phyloP scores from a whole-genome alignment of 2,797 vertebrate species.

The Liasis olivaceus region DNA sequence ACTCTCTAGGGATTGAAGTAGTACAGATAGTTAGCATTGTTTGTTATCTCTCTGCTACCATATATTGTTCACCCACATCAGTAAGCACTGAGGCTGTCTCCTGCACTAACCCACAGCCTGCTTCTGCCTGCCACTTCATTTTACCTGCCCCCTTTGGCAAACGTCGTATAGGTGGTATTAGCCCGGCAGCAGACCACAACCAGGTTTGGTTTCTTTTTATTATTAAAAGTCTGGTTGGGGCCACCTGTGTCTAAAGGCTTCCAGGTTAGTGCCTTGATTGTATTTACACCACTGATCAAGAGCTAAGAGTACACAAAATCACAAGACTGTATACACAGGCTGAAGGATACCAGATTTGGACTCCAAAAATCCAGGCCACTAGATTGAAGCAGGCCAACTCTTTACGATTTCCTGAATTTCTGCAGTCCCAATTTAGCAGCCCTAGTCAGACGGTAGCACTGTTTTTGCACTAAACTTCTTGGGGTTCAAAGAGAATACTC shows the following conservation, averaged over 20 bases:
- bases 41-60: neutral
- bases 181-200: neutral
- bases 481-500: neutral
- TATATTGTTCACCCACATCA: neutral
- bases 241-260: neutral
- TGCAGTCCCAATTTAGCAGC: neutral
- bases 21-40: neutral
- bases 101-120: neutral
- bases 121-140: neutral
- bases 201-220: neutral
- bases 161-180: neutral
- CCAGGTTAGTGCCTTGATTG: neutral
- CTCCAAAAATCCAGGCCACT: neutral
- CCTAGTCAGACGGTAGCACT: neutral
- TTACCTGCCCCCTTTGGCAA: neutral
- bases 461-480: neutral
- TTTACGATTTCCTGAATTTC: neutral
- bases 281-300: neutral
- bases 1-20: neutral
- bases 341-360: neutral
- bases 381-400: neutral
- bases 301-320: neutral
- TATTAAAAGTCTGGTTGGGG: neutral
- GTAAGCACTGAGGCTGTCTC: neutral
- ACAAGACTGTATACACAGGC: neutral